Conservation (phyloP, 2,113 vertebrate species). For the Gnathochromis pfefferi region DNA sequence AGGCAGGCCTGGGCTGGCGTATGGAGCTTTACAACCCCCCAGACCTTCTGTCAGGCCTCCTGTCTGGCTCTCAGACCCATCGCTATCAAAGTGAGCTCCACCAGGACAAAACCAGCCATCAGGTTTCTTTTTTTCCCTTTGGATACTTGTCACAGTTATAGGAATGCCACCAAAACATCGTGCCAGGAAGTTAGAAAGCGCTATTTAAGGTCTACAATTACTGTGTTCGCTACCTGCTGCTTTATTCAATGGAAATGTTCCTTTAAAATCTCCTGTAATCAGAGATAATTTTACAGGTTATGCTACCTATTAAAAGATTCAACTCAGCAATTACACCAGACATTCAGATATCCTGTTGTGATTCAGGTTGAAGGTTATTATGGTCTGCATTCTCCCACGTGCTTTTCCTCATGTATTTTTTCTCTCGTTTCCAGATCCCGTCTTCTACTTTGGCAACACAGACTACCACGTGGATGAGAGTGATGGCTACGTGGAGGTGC, state of each 20-base stretch:
- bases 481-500: slow-evolving; percentile 78
- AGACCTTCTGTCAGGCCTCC: slow-evolving; percentile 63
- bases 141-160: neutral
- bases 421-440: slow-evolving; percentile 72
- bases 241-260: slow-evolving; percentile 17
- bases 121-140: neutral
- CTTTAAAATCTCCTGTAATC: slow-evolving; percentile 42
- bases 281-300: slow-evolving; percentile 1
- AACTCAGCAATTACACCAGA: slow-evolving; percentile 28
- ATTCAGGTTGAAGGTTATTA: neutral
- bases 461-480: slow-evolving; percentile 86
- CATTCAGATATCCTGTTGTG: slow-evolving; percentile 7
- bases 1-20: slow-evolving; percentile 61
- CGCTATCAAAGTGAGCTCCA: slow-evolving; percentile 19
- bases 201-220: slow-evolving; percentile 43
- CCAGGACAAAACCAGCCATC: neutral
- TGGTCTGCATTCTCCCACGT: neutral
- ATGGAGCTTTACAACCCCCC: slow-evolving; percentile 39
- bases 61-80: slow-evolving; percentile 38
- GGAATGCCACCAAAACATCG: neutral
- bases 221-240: slow-evolving; percentile 14
- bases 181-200: slow-evolving; percentile 39
- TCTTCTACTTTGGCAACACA: slow-evolving; percentile 83
- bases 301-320: slow-evolving; percentile 29
- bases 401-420: neutral